These are phyloP conservation scores for Rotaria magnacalcarata DNA, from an alignment of 2,888 invertebrate species.

Conservation along the genomic window DNA sequence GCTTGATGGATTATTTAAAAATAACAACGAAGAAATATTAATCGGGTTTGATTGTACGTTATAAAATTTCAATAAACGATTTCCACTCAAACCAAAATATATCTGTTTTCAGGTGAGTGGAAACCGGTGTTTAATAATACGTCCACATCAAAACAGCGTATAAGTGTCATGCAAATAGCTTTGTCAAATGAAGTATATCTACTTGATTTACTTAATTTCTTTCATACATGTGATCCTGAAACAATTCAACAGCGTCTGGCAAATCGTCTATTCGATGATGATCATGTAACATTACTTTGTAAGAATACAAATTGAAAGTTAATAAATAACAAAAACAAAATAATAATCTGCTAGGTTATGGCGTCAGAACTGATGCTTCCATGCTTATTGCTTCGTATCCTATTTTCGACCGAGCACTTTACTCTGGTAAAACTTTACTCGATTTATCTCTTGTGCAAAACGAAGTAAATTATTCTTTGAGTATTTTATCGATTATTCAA, in stretches of 20 bases:
- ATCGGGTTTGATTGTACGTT: slow-evolving; percentile 18
- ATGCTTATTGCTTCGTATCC: slow-evolving; percentile 37
- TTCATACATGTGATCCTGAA: background rate
- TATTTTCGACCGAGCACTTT: background rate
- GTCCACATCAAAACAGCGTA: background rate
- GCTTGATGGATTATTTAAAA: background rate
- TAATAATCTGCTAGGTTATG: slow-evolving; percentile 37
- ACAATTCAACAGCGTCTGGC: background rate
- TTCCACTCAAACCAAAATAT: no score
- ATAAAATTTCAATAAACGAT: no score
- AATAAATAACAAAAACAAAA: background rate
- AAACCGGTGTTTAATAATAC: background rate
- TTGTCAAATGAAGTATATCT: slow-evolving; percentile 21
- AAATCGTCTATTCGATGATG: slow-evolving; percentile 22
- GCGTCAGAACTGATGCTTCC: slow-evolving; percentile 39
- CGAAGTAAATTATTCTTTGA: background rate
- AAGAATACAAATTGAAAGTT: background rate
- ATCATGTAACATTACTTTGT: background rate
- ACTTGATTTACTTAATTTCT: background rate
- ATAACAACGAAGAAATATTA: background rate
- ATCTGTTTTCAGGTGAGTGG: slow-evolving; percentile 1
- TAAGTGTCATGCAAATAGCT: slow-evolving; percentile 6
- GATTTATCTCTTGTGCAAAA: background rate
- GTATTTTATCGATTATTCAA: background rate
- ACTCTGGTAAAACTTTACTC: background rate